These are phyloP conservation scores for Psettodes erumei DNA, from an alignment of 2,113 vertebrate species.

Conservation along the genomic window DNA sequence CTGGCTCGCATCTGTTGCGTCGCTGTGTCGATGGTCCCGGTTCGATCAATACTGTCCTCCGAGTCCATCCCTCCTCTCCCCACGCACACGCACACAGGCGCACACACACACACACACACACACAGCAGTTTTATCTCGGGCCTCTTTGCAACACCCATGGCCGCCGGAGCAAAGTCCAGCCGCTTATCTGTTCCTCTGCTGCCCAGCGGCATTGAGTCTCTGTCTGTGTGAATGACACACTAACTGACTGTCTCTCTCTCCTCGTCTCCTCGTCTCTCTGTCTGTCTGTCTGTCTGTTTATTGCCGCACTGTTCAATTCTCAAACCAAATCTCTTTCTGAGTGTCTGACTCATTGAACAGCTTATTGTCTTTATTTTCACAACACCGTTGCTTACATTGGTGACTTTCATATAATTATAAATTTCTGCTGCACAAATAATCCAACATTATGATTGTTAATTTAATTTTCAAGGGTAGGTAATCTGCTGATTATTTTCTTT, in stretches of 20 bases:
- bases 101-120: slow-evolving; percentile 30
- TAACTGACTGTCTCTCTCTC: slow-evolving; percentile 27
- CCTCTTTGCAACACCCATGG: slow-evolving; percentile 79
- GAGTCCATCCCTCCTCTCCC: slow-evolving; percentile 13
- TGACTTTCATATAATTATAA: not conserved
- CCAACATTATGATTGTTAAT: too few relatives aligned
- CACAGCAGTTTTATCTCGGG: slow-evolving; percentile 76
- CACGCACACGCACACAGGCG: slow-evolving; percentile 31
- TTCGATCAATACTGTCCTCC: slow-evolving; percentile 55
- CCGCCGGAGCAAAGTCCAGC: slow-evolving; percentile 80
- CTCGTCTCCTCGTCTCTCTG: too few relatives aligned
- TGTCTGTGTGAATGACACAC: slow-evolving; percentile 44
- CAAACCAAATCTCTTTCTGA: not conserved
- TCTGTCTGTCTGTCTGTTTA: slow-evolving; percentile 13
- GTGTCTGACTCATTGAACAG: too few relatives aligned
- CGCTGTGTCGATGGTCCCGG: slow-evolving; percentile 39
- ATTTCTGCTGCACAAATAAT: not conserved
- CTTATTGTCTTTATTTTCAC: not conserved
- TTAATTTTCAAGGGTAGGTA: too few relatives aligned
- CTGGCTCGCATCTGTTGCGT: not conserved
- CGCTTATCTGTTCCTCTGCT: slow-evolving; percentile 72
- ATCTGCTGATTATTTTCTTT: too few relatives aligned
- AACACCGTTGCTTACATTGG: not conserved
- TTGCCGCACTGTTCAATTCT: not conserved
- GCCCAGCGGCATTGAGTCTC: slow-evolving; percentile 35